A percentile compares a stretch with the other conserved stretches of the same genome.
Conservation (phyloP, 1,140 invertebrate species). For the Bombus cullumanus region DNA sequence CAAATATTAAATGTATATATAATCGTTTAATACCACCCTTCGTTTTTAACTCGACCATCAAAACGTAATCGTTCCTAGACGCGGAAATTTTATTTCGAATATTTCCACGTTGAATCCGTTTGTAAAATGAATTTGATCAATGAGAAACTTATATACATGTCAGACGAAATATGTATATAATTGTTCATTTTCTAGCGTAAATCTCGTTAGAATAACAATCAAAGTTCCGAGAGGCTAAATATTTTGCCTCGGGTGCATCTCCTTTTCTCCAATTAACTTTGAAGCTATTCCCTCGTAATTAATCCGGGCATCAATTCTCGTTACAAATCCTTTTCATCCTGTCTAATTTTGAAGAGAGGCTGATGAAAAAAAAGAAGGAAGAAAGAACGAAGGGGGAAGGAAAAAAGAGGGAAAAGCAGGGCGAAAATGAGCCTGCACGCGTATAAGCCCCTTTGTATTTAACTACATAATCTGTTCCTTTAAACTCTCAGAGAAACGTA, state of each 20-base stretch:
- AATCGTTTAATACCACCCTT: not conserved
- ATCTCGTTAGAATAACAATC: conserved; percentile 20
- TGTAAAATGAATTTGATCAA: not conserved
- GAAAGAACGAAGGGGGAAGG: no score
- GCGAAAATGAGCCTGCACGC: not conserved
- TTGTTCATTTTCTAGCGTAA: not conserved
- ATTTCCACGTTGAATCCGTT: not conserved
- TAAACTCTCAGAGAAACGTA: not conserved
- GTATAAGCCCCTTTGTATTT: not conserved
- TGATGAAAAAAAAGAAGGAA: not conserved
- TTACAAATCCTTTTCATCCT: conserved; percentile 8
- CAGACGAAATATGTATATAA: not conserved
- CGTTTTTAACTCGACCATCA: not conserved
- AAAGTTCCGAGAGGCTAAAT: not conserved
- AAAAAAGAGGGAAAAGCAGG: not conserved
- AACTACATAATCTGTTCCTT: not conserved
- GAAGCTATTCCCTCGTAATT: not conserved
- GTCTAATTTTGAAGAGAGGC: not conserved
- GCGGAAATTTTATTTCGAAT: not conserved
- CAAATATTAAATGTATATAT: not conserved
- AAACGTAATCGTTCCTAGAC: not conserved
- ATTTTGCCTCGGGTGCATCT: not conserved
- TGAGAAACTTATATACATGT: not conserved
- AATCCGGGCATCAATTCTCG: not conserved
- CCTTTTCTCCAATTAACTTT: not conserved